phyloP scores from a whole-genome alignment of 2,797 vertebrate species.

The Varecia variegata region DNA sequence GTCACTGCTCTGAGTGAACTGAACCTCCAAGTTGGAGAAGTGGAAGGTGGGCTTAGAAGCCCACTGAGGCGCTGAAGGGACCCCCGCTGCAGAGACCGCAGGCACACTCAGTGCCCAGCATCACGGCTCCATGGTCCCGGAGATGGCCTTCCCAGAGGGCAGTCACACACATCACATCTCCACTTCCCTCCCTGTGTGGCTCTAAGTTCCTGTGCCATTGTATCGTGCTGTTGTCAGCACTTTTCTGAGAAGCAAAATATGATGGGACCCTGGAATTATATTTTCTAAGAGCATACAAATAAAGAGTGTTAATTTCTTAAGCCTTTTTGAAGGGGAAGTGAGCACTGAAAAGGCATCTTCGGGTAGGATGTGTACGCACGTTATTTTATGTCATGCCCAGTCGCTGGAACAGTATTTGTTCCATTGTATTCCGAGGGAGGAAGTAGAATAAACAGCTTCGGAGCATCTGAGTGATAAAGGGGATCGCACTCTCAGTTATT shows the following conservation, averaged over 20 bases:
- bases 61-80: rapidly evolving
- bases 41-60: neutral
- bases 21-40: neutral
- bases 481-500: constrained; percentile 28
- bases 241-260: neutral
- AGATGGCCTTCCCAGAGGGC: neutral
- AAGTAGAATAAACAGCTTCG: constrained; percentile 45
- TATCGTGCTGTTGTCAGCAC: neutral
- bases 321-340: neutral
- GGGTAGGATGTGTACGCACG: neutral
- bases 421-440: constrained; percentile 46
- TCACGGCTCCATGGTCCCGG: neutral
- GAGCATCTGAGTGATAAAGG: constrained; percentile 38
- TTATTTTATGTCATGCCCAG: neutral
- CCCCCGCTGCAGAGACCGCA: neutral
- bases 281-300: neutral
- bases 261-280: neutral
- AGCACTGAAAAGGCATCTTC: constrained; percentile 30
- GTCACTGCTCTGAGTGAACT: neutral
- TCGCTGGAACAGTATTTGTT: constrained; percentile 20
- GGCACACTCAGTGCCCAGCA: rapidly evolving
- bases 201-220: neutral
- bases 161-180: too few species aligned
- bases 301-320: neutral
- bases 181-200: rapidly evolving